Evolutionary conservation across 2,113 vertebrate species (phyloP).

Genomic region (Podiceps cristatus): DNA sequence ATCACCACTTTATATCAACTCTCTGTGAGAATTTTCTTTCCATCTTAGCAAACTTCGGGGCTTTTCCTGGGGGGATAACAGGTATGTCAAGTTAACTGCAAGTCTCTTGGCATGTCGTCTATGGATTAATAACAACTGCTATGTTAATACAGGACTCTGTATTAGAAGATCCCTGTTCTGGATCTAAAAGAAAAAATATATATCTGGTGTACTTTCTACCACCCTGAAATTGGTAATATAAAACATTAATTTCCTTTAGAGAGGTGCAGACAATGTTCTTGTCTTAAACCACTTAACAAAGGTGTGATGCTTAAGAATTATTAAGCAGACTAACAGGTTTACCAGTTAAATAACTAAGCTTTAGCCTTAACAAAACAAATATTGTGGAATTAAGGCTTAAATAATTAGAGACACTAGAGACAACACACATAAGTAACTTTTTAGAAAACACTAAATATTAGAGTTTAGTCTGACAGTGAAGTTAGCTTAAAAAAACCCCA

Average conservation of each 20-base stretch:
- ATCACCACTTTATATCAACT: neutral
- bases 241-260: neutral
- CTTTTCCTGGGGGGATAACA: neutral
- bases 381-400: neutral
- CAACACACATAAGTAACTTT: neutral
- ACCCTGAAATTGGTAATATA: neutral
- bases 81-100: neutral
- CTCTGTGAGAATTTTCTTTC: neutral
- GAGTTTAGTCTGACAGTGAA: neutral
- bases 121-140: neutral
- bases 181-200: neutral
- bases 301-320: neutral
- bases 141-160: neutral
- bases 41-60: neutral
- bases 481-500: neutral
- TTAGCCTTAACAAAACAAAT: neutral
- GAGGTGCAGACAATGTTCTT: neutral
- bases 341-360: neutral
- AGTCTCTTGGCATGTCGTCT: neutral
- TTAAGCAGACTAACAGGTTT: neutral
- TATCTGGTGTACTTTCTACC: neutral
- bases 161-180: neutral
- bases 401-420: neutral
- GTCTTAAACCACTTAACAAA: neutral
- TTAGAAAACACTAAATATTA: neutral